Conservation (phyloP, 1,140 invertebrate species). For the Sinonovacula constricta region DNA sequence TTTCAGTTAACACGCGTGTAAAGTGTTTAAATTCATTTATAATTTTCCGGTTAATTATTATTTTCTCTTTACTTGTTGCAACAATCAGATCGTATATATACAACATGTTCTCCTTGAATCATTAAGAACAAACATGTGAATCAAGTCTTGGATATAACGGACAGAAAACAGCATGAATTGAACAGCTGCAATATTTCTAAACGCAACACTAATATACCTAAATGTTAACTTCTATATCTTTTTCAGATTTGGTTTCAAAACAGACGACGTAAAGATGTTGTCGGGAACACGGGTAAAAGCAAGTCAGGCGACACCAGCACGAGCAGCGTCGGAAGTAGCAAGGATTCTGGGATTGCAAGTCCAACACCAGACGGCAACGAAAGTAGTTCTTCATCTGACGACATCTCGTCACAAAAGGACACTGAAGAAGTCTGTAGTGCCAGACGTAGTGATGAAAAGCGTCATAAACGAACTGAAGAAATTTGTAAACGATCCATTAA, state of each 20-base stretch:
- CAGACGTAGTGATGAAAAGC: constrained; percentile 69
- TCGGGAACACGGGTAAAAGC: constrained; percentile 50
- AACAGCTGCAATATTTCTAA: too few species aligned
- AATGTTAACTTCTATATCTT: constrained; percentile 16
- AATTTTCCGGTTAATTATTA: too few species aligned
- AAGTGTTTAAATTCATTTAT: too few species aligned
- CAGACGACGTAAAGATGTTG: constrained; percentile 73
- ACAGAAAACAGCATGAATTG: too few species aligned
- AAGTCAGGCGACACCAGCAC: constrained; percentile 45
- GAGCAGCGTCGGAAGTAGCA: constrained; percentile 46
- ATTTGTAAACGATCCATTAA: constrained; percentile 69
- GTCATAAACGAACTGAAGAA: constrained; percentile 69
- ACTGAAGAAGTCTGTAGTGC: constrained; percentile 59
- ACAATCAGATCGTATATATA: too few species aligned
- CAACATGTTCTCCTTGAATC: too few species aligned
- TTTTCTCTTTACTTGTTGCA: too few species aligned
- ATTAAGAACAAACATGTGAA: too few species aligned
- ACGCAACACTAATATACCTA: too few species aligned
- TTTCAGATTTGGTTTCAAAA: constrained; percentile 77
- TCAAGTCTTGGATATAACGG: too few species aligned
- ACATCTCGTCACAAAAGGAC: constrained; percentile 19
- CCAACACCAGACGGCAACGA: constrained; percentile 29
- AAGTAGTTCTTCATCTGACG: constrained; percentile 46
- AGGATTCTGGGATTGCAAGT: constrained; percentile 17
- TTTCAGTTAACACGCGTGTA: too few species aligned